Evolutionary conservation across 1,140 invertebrate species (phyloP).

Genomic region (Lethocerus indicus): DNA sequence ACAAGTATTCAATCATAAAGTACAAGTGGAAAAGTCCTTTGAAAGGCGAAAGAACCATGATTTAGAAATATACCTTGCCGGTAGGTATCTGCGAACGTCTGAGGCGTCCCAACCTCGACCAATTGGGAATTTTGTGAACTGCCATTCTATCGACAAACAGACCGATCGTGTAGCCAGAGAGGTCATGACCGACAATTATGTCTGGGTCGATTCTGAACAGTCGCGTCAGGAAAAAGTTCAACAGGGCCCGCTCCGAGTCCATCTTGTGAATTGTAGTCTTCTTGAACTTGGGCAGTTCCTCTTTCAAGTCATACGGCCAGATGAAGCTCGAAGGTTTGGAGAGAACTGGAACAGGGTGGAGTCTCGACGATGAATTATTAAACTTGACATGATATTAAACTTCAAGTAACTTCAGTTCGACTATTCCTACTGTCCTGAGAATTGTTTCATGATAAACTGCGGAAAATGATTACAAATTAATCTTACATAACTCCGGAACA

Average conservation of each 20-base stretch:
- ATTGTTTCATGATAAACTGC: no score
- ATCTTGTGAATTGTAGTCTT: conserved; percentile 60
- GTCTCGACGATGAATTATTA: no score
- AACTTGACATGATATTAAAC: no score
- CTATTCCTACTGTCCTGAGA: no score
- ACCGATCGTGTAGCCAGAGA: conserved; percentile 23
- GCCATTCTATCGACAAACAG: conserved; percentile 71
- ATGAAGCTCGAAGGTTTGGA: conserved; percentile 55
- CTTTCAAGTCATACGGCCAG: conserved; percentile 65
- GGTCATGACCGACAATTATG: conserved; percentile 82
- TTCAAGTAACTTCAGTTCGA: no score
- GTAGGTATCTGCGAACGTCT: conserved; percentile 36
- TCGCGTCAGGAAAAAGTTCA: conserved; percentile 68
- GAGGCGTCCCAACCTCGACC: conserved; percentile 78
- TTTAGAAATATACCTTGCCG: conserved; percentile 7
- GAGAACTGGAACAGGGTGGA: conserved; percentile 60
- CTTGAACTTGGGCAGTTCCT: conserved; percentile 41
- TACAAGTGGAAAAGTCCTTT: no score
- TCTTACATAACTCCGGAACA: no score
- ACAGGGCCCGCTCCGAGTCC: conserved; percentile 66
- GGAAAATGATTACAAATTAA: no score
- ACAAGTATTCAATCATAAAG: no score
- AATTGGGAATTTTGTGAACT: conserved; percentile 56
- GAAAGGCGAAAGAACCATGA: no score
- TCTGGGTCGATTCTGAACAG: conserved; percentile 84